Evolutionary conservation across 92 coral and sea anemone species (phyloP), one percentile per base, ranked within the genome.

Genomic region (Zoanthus sansibaricus): DNA sequence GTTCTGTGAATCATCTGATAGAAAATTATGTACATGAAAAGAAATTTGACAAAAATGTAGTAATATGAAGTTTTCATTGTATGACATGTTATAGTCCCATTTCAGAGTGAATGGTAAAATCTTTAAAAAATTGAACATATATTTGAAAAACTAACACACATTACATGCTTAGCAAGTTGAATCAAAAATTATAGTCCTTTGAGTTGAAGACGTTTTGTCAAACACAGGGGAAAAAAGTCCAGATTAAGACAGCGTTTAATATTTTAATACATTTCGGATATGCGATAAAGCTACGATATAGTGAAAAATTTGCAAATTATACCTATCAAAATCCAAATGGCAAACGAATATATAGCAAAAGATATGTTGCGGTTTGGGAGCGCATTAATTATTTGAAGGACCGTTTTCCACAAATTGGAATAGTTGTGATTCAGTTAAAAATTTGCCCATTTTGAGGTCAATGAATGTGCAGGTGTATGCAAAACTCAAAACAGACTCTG

Each of bases 371-470:
- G 75, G 85, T 67, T 80, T 33, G 15, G 48, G 13, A 4, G 45
- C 16, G 59, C 18, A 79, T 79, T 79, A 64, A 67, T 64, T 80
- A 80, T 80, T 64, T 12, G 74, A 30, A 17, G 20, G 42, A 44
- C 46, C 46, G 14, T 80, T 62, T 66, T 47, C 72, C 75, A 64
- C 45, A 64, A 80, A 66, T 1, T 12, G 75, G 52, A 51, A 21
- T 59, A 49, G 44, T 64, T 62, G 18, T 10, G 73, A 66, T 13
- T 61, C n/a, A 33, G 46, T 12, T 62, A 72, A 32, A 68, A 66
- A 64, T 51, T 80, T 80, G 85, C 47, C 85, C 85, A 80, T 80
- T 80, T 80, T 80, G 85, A 66, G 85, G 85, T 80, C 85, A 20
- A 20, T 44, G 1, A 0, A 7, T 1, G 1, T 45, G 85, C 85